phyloP scores from a whole-genome alignment of 2,797 vertebrate genomes.

The Brachymystax lenok region DNA sequence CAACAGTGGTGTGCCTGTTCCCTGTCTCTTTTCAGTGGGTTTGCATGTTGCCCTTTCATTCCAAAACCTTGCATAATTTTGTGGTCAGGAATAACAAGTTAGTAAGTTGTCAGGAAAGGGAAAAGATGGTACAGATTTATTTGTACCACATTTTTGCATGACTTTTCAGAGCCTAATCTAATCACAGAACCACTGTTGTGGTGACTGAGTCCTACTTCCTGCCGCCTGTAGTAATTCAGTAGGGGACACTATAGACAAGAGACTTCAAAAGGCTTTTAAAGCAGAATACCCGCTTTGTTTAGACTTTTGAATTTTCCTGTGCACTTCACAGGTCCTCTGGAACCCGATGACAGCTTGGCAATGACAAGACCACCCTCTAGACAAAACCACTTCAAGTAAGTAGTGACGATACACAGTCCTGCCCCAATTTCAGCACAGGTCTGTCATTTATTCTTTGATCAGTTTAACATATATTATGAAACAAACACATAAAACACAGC shows the following conservation, averaged over 20 bases:
- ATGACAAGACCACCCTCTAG: neutral
- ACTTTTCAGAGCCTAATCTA: neutral
- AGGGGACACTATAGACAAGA: conserved; percentile 3
- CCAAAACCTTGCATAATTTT: neutral
- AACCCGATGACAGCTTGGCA: neutral
- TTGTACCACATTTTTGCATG: neutral
- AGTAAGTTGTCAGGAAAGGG: conserved; percentile 2
- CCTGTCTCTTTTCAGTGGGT: neutral
- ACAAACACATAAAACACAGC: neutral
- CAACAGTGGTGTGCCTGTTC: conserved; percentile 5
- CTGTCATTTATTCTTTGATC: neutral
- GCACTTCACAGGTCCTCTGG: neutral
- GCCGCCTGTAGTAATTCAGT: neutral
- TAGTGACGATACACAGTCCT: conserved; percentile 2
- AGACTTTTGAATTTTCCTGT: neutral
- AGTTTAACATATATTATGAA: neutral
- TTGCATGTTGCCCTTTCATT: conserved; percentile 8
- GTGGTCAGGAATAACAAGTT: neutral
- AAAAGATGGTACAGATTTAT: neutral
- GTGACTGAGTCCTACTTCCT: neutral
- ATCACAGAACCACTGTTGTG: conserved; percentile 7
- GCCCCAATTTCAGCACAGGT: neutral
- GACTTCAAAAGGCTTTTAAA: neutral
- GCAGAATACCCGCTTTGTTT: conserved; percentile 1
- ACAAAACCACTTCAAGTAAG: neutral